Evolutionary conservation across 2,888 invertebrate genomes (phyloP).

Genomic region (Caenorhabditis uteleia): DNA sequence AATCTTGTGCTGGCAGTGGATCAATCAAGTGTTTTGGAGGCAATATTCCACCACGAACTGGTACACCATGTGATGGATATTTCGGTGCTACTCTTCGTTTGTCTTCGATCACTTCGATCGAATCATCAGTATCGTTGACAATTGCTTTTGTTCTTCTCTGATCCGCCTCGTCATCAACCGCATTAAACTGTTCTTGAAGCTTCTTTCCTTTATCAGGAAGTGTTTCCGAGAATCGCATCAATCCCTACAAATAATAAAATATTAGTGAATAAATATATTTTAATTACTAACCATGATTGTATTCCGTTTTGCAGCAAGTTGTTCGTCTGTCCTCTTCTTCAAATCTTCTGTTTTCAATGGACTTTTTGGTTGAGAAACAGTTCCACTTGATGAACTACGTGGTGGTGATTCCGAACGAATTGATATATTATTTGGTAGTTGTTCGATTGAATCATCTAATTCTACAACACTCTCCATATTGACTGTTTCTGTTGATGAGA

Average conservation of each 20-base stretch:
- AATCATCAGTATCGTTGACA: slow-evolving; percentile 2
- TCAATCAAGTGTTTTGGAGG: slow-evolving; percentile 20
- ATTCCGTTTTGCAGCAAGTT: slow-evolving; percentile 15
- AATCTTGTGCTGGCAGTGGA: slow-evolving; percentile 16
- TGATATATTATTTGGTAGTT: too few relatives aligned
- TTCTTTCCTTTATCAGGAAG: slow-evolving; percentile 22
- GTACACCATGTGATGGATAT: slow-evolving; percentile 6
- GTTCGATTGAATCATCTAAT: too few relatives aligned
- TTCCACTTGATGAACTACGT: neutral
- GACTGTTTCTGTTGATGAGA: too few relatives aligned
- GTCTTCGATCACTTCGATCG: slow-evolving; percentile 10
- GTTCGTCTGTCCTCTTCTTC: slow-evolving; percentile 3
- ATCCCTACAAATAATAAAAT: too few relatives aligned
- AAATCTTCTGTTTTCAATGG: slow-evolving; percentile 2
- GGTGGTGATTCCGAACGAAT: too few relatives aligned
- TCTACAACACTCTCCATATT: too few relatives aligned
- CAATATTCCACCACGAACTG: slow-evolving; percentile 12
- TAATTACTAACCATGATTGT: too few relatives aligned
- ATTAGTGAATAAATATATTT: too few relatives aligned
- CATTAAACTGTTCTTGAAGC: slow-evolving; percentile 12
- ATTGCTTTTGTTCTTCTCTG: slow-evolving; percentile 8
- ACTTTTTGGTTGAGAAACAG: too few relatives aligned
- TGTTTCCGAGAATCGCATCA: slow-evolving; percentile 4
- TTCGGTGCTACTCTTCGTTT: slow-evolving; percentile 17
- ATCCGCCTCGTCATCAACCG: slow-evolving; percentile 25